phyloP scores from a whole-genome alignment of 2,888 invertebrate genomes.

The Agrochola circellaris region DNA sequence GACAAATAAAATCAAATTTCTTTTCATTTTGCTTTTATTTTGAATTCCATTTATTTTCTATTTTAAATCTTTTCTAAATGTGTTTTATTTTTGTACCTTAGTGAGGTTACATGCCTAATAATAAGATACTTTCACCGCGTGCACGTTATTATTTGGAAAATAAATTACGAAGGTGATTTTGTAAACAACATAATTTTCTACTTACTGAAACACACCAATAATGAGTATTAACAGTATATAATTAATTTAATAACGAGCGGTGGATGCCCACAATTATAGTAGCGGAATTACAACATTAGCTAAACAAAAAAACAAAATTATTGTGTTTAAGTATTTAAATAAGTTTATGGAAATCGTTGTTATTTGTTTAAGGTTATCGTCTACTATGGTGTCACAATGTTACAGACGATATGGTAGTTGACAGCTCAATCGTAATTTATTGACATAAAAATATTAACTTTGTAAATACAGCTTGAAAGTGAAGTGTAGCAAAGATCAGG shows the following conservation, averaged over 20 bases:
- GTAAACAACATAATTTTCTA: neutral
- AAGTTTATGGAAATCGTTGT: neutral
- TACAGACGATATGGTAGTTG: neutral
- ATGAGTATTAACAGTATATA: neutral
- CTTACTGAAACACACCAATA: neutral
- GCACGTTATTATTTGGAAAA: neutral
- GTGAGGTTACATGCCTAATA: neutral
- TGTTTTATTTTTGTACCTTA: neutral
- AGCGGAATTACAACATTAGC: slow-evolving; percentile 1
- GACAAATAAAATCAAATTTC: neutral
- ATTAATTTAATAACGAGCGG: neutral
- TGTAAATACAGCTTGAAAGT: neutral
- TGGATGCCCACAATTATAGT: neutral
- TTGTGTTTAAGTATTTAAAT: neutral
- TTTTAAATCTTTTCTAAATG: neutral
- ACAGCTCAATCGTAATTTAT: neutral
- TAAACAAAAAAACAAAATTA: neutral
- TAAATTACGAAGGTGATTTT: neutral
- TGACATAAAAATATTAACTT: neutral
- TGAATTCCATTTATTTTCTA: neutral
- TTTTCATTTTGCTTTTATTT: neutral
- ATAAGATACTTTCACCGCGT: neutral
- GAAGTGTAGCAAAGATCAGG: neutral
- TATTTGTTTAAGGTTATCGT: no score
- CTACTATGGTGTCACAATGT: no score